Evolutionary conservation across 2,797 vertebrate species (phyloP), one percentile per base, ranked within the genome.

Genomic region (Linurgus olivaceus): DNA sequence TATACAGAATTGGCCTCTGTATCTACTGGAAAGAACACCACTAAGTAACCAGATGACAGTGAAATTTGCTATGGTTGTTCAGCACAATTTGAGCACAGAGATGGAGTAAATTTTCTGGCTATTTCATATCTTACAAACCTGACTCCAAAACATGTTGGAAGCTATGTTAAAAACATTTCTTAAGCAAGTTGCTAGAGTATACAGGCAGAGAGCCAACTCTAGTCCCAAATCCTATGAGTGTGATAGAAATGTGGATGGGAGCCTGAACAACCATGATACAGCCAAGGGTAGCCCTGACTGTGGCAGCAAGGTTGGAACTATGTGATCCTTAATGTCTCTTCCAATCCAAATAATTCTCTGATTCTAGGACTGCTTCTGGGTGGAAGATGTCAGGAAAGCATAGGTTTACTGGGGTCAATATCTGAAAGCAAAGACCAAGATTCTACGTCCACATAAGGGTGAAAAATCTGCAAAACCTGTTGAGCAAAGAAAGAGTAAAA

Each of bases 371-470:
- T 68, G 17, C 12, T 62, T 48, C 54, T 40, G 25, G 4, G 13
- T 51, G 20, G n/a, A 83, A 62, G 18, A 33, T 9, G 2, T 17
- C 21, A 65, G 13, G 25, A 40, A 86, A 80, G 13, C 2, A 6
- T 5, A n/a, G 2, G 2, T 65, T 65, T 61, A 38, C 11, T 7
- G 3, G 9, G 3, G 6, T 80, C 7, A 68, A 4, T 11, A 14
- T 42, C 42, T 18, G 62, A 68, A 26, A 76, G 1, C 21, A 74
- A 77, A 83, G 10, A n/a, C 38, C 19, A 37, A 37, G 10, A n/a
- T 50, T 67, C 12, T 44, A 44, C 21, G n/a, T 13, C 15, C 1
- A 8, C 13, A 3, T 8, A 45, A 59, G 9, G 1, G 10, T 26
- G 10, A 47, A 89, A 86, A 80, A 47, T 40, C 15, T 84, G 19